A percentile compares a stretch with the other conserved stretches of the same genome.
phyloP scores from a whole-genome alignment of 2,797 vertebrate genomes.

The Silurus aristotelis region DNA sequence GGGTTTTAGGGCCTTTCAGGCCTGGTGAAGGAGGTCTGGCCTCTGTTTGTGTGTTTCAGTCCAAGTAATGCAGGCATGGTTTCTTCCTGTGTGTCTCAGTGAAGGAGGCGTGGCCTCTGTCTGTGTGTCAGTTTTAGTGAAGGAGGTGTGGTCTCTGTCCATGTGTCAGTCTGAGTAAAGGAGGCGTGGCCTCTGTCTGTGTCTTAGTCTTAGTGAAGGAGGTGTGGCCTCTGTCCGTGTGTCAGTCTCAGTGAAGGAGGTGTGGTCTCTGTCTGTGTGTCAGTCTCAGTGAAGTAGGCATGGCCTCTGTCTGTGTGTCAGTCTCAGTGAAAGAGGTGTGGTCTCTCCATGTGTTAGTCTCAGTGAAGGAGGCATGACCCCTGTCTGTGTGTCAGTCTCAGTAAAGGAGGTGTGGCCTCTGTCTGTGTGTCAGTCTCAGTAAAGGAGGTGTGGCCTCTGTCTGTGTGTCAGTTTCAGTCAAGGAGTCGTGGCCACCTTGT shows the following conservation, averaged over 20 bases:
- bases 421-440: neutral
- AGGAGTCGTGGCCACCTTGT: neutral
- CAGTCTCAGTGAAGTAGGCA: neutral
- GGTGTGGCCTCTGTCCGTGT: neutral
- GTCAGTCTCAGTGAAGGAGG: neutral
- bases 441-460: neutral
- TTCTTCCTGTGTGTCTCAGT: too few relatives aligned
- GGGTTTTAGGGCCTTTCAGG: neutral
- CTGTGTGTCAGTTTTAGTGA: too few relatives aligned
- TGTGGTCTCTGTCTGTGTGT: slow-evolving; percentile 14
- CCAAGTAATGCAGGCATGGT: too few relatives aligned
- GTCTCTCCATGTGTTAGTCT: neutral
- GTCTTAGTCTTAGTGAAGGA: too few relatives aligned
- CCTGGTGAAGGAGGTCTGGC: too few relatives aligned
- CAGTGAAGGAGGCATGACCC: neutral
- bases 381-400: neutral
- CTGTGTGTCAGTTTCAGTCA: neutral
- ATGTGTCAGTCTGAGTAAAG: too few relatives aligned
- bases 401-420: neutral
- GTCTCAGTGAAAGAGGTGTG: neutral
- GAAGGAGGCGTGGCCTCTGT: too few relatives aligned
- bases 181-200: too few relatives aligned
- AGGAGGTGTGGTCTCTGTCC: too few relatives aligned
- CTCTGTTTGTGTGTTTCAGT: too few relatives aligned
- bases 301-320: neutral